Conservation (phyloP, 1,140 invertebrate species). For the Ditylenchus dipsaci region DNA sequence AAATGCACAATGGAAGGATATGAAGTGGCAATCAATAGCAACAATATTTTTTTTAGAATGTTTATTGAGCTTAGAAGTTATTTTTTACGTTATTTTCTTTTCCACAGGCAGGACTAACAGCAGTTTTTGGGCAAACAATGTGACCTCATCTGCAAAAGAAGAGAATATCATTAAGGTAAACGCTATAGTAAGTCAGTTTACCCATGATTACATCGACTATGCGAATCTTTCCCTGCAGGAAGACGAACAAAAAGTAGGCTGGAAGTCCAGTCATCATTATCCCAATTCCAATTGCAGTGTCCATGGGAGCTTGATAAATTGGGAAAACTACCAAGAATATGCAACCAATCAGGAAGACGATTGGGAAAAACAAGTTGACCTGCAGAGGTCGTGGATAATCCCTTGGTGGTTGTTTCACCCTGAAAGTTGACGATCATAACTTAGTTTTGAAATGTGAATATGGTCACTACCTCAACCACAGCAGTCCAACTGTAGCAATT, state of each 20-base stretch:
- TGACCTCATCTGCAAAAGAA: constrained; percentile 33
- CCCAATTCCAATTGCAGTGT: constrained; percentile 77
- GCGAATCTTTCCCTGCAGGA: constrained; percentile 30
- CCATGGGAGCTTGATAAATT: constrained; percentile 81
- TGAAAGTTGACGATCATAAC: constrained; percentile 14
- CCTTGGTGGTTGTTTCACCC: constrained; percentile 30
- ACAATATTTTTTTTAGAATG: background rate
- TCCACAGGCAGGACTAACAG: constrained; percentile 32
- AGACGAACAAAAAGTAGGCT: constrained; percentile 74
- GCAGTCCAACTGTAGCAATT: constrained; percentile 83
- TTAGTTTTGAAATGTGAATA: background rate
- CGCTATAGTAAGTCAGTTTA: constrained; percentile 3
- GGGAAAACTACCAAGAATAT: constrained; percentile 90
- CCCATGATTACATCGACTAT: constrained; percentile 32
- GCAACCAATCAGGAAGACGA: constrained; percentile 82
- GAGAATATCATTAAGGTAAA: background rate
- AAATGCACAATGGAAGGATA: too few relatives aligned
- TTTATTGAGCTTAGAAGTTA: background rate
- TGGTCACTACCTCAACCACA: constrained; percentile 75
- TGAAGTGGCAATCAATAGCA: too few relatives aligned
- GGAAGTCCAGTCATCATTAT: constrained; percentile 83
- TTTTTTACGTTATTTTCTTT: constrained; percentile 20
- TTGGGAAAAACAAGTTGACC: constrained; percentile 69
- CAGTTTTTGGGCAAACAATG: constrained; percentile 39
- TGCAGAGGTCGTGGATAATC: constrained; percentile 46